Conservation (phyloP, 2,113 vertebrate genomes). For the Zapornia atra region DNA sequence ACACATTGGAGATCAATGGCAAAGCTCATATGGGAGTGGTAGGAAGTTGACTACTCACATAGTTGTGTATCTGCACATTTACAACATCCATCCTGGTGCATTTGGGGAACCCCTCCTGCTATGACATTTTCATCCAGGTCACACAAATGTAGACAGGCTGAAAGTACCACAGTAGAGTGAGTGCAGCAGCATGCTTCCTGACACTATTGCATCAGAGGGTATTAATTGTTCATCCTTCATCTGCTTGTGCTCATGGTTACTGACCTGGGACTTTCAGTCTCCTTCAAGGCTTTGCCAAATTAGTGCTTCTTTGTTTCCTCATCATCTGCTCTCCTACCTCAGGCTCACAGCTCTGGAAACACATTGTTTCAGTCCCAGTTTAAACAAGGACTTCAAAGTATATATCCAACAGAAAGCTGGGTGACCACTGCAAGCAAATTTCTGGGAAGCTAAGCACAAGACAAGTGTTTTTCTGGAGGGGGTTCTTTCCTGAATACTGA, state of each 20-base stretch:
- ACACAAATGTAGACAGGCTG: neutral
- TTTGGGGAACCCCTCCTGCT: neutral
- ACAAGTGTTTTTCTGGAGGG: neutral
- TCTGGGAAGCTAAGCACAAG: neutral
- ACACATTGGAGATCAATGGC: neutral
- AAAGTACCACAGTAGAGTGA: neutral
- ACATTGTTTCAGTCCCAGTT: neutral
- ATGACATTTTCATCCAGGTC: neutral
- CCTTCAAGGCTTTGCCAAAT: neutral
- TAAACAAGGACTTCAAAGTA: neutral
- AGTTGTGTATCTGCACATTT: neutral
- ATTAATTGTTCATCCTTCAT: neutral
- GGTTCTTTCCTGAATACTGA: neutral
- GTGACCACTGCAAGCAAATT: neutral
- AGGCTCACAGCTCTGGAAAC: neutral
- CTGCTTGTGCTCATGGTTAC: neutral
- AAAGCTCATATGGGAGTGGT: neutral
- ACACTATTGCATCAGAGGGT: neutral
- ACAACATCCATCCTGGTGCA: accelerated
- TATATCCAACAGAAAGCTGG: neutral
- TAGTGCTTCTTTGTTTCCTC: neutral
- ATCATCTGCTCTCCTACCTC: neutral
- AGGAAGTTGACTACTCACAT: neutral
- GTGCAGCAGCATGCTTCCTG: neutral
- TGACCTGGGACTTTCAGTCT: neutral